Conservation (phyloP, 2,888 invertebrate species). For the Agriopis aurantiaria region DNA sequence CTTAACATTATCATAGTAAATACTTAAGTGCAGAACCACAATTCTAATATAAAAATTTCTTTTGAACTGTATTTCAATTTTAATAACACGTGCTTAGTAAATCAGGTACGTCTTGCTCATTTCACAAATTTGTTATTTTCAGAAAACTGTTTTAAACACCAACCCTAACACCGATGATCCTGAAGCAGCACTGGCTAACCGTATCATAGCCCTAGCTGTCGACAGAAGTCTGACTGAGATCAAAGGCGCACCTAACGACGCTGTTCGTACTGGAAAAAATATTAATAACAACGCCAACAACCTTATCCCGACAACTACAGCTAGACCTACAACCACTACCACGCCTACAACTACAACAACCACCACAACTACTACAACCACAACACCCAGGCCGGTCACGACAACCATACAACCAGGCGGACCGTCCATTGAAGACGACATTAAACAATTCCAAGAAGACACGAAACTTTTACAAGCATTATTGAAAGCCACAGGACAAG, state of each 20-base stretch:
- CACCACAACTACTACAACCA: slow-evolving; percentile 59
- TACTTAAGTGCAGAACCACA: no score
- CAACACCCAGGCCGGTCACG: slow-evolving; percentile 65
- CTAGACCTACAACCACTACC: slow-evolving; percentile 59
- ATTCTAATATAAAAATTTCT: no score
- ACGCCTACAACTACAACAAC: slow-evolving; percentile 56
- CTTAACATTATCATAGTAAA: no score
- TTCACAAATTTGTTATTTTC: slow-evolving; percentile 33
- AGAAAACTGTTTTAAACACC: slow-evolving; percentile 80
- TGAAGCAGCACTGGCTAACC: slow-evolving; percentile 81
- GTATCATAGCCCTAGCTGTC: slow-evolving; percentile 85
- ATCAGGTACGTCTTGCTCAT: neutral
- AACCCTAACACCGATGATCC: slow-evolving; percentile 73
- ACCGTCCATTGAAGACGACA: slow-evolving; percentile 79
- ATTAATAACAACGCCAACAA: slow-evolving; percentile 61
- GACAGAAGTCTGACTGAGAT: slow-evolving; percentile 82
- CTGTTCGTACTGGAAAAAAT: slow-evolving; percentile 67
- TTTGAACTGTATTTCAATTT: no score
- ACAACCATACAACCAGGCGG: slow-evolving; percentile 56
- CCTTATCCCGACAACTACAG: slow-evolving; percentile 57
- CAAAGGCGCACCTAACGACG: slow-evolving; percentile 62
- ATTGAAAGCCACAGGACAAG: slow-evolving; percentile 79
- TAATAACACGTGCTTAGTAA: neutral
- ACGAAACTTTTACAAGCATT: slow-evolving; percentile 79
- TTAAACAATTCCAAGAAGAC: slow-evolving; percentile 82